A percentile compares a stretch with the other conserved stretches of the same genome.
Conservation (phyloP, 2,797 vertebrate species). For the Epinephelus awoara region DNA sequence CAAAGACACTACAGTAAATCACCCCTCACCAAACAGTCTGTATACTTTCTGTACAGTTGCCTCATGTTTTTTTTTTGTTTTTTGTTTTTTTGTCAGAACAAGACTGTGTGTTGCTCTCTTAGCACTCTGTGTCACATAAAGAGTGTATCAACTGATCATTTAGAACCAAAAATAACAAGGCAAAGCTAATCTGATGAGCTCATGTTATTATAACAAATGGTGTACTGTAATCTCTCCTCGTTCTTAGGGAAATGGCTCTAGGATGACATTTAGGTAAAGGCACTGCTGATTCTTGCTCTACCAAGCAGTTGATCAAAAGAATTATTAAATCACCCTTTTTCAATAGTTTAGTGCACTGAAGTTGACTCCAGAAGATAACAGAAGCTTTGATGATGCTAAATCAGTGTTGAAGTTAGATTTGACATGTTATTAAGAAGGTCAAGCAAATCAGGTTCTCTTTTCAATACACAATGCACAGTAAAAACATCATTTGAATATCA, state of each 20-base stretch:
- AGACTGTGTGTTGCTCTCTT: no score
- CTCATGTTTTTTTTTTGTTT: no score
- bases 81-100: no score
- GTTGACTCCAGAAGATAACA: background rate
- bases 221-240: background rate
- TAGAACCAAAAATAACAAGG: background rate
- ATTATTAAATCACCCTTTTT: background rate
- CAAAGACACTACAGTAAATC: background rate
- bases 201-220: background rate
- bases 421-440: background rate
- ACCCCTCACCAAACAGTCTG: background rate
- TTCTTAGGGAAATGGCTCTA: background rate
- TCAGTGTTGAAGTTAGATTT: background rate
- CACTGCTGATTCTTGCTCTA: background rate
- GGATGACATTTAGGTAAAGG: background rate
- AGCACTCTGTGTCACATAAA: background rate
- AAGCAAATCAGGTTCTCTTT: background rate
- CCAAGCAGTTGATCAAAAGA: background rate
- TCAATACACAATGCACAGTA: background rate
- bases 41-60: background rate
- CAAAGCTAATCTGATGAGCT: background rate
- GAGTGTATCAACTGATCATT: background rate
- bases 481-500: slow-evolving; percentile 7
- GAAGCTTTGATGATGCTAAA: background rate
- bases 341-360: background rate